Percentiles rank a stretch among this genome's conserved stretches.
Conservation (phyloP, 2,113 vertebrate genomes). For the Polypterus senegalus region DNA sequence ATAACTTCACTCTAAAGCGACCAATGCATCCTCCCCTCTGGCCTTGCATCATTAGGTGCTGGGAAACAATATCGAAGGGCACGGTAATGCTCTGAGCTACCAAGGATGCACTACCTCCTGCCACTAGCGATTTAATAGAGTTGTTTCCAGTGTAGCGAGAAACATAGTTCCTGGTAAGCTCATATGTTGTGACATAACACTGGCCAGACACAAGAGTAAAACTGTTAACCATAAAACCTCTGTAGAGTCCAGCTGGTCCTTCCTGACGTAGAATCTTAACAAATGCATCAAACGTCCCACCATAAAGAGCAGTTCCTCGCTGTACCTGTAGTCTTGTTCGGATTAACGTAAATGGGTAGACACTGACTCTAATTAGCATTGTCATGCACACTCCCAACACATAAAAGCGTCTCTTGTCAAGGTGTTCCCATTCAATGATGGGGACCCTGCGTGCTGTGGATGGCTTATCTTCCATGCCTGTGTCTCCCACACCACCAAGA, state of each 20-base stretch:
- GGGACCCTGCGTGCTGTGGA: constrained; percentile 57
- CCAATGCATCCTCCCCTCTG: constrained; percentile 66
- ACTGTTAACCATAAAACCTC: constrained; percentile 86
- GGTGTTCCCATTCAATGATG: constrained; percentile 95
- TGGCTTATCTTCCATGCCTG: constrained; percentile 52
- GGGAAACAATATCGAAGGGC: constrained; percentile 85
- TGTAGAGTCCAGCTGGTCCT: constrained; percentile 70
- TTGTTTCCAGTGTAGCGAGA: constrained; percentile 72
- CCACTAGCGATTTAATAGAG: constrained; percentile 79
- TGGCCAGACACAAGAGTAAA: constrained; percentile 86
- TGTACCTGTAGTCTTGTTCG: constrained; percentile 85
- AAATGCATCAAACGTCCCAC: constrained; percentile 80
- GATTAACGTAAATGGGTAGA: constrained; percentile 87
- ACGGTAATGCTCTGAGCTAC: constrained; percentile 95
- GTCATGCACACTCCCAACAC: constrained; percentile 87
- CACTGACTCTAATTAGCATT: constrained; percentile 77
- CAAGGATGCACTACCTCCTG: constrained; percentile 76
- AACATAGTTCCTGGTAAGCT: constrained; percentile 79
- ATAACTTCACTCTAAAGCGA: constrained; percentile 61
- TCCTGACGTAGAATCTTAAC: constrained; percentile 75
- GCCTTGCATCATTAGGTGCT: constrained; percentile 94
- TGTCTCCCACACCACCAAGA: no score
- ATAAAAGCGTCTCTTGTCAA: constrained; percentile 96
- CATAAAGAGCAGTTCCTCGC: constrained; percentile 80
- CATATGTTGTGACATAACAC: constrained; percentile 89